These are phyloP conservation scores for Dicyrtoma fusca DNA, from an alignment of 2,888 invertebrate genomes.

Conservation along the genomic window DNA sequence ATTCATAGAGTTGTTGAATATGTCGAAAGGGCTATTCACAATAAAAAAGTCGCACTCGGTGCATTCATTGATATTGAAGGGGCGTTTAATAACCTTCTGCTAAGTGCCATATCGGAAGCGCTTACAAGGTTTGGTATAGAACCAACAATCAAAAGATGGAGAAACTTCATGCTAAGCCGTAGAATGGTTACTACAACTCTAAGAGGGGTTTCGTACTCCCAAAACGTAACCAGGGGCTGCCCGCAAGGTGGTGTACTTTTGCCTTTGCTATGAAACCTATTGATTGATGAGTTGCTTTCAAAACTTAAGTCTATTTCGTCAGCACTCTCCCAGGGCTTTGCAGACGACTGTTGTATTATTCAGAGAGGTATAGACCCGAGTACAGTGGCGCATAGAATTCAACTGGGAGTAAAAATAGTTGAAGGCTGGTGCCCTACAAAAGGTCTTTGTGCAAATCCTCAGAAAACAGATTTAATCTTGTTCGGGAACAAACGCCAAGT, in stretches of 20 bases:
- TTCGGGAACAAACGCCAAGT: not conserved
- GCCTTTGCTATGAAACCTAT: conserved; percentile 57
- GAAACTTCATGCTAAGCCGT: too few relatives aligned
- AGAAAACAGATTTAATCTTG: conserved; percentile 7
- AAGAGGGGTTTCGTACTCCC: not conserved
- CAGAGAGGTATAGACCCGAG: conserved; percentile 16
- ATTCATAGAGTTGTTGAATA: too few relatives aligned
- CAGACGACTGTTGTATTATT: conserved; percentile 37
- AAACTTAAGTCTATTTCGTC: conserved; percentile 27
- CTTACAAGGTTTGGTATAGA: too few relatives aligned
- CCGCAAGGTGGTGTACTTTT: conserved; percentile 58
- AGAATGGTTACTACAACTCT: not conserved
- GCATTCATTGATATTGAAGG: too few relatives aligned
- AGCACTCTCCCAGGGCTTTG: conserved; percentile 40
- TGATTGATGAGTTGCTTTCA: conserved; percentile 53
- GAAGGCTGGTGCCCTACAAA: conserved; percentile 8
- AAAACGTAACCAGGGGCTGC: conserved; percentile 49
- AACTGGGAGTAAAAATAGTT: not conserved
- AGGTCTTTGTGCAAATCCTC: not conserved
- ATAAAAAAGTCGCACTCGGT: too few relatives aligned
- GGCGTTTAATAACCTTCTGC: too few relatives aligned
- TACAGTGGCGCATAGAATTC: not conserved
- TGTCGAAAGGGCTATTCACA: too few relatives aligned
- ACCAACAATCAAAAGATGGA: too few relatives aligned
- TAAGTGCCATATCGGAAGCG: too few relatives aligned